Percentiles rank a stretch among this genome's conserved stretches.
These are phyloP conservation scores for Donacobius atricapilla DNA, from an alignment of 2,113 vertebrate species.

Conservation along the genomic window DNA sequence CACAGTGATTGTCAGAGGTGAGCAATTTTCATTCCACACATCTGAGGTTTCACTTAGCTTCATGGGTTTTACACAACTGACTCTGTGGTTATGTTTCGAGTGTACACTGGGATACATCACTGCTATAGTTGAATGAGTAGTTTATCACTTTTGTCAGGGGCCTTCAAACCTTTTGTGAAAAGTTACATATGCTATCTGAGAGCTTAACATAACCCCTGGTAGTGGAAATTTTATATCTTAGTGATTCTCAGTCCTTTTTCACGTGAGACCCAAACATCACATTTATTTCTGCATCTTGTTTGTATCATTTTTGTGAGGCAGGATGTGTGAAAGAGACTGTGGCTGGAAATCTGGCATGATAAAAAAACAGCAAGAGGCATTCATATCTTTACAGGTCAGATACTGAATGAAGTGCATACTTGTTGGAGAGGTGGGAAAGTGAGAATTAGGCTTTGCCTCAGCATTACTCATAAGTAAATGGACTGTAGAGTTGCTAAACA, in stretches of 20 bases:
- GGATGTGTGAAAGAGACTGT: background rate
- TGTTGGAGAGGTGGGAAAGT: background rate
- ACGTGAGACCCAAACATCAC: background rate
- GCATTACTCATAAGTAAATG: background rate
- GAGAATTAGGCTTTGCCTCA: background rate
- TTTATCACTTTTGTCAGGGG: background rate
- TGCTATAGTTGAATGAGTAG: background rate
- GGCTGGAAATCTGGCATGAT: background rate
- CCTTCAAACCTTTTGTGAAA: background rate
- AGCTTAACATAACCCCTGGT: background rate
- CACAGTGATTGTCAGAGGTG: conserved; percentile 2
- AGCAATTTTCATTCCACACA: conserved; percentile 35
- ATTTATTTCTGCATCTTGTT: background rate
- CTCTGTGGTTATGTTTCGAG: background rate
- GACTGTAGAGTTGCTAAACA: background rate
- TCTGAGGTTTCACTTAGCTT: conserved; percentile 23
- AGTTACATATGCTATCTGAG: background rate
- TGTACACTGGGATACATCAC: background rate
- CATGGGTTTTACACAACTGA: background rate
- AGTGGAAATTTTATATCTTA: background rate
- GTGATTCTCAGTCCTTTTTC: background rate
- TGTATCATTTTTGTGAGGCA: fast-evolving
- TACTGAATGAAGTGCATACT: background rate
- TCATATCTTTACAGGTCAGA: background rate
- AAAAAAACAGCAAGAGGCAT: background rate